Conservation (phyloP, 2,113 vertebrate species). For the Calidris pygmaea region DNA sequence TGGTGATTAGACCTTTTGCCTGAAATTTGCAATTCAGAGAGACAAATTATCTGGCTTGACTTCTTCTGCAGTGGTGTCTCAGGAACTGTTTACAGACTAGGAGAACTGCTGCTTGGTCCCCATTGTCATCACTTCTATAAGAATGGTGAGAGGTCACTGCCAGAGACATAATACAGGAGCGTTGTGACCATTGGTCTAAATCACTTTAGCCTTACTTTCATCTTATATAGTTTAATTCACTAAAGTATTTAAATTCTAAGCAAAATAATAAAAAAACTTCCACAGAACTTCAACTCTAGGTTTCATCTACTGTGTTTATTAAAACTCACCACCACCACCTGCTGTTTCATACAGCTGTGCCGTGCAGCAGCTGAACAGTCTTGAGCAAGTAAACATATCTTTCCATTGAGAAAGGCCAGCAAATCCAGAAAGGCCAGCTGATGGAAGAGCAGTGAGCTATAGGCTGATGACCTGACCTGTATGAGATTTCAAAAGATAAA, state of each 20-base stretch:
- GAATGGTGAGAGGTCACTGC: not conserved
- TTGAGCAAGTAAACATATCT: not conserved
- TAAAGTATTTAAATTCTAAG: not conserved
- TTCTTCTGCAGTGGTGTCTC: not conserved
- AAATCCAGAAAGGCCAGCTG: not conserved
- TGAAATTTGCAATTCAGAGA: not conserved
- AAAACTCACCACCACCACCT: not conserved
- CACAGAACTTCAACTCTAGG: not conserved
- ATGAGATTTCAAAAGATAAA: not conserved
- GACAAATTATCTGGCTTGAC: not conserved
- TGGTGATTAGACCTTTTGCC: not conserved
- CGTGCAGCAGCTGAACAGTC: not conserved
- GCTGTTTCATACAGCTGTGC: not conserved
- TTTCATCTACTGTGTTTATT: not conserved
- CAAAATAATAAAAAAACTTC: not conserved
- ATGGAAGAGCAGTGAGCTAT: not conserved
- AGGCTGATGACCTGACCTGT: not conserved
- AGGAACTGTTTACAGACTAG: not conserved
- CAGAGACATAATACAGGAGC: not conserved
- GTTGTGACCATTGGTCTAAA: not conserved
- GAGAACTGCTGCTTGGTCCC: not conserved
- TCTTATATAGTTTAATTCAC: not conserved
- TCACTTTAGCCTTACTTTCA: not conserved
- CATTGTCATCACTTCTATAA: rapidly evolving
- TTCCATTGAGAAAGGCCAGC: not conserved